phyloP scores from a whole-genome alignment of 2,888 invertebrate species.

The Ormia ochracea region DNA sequence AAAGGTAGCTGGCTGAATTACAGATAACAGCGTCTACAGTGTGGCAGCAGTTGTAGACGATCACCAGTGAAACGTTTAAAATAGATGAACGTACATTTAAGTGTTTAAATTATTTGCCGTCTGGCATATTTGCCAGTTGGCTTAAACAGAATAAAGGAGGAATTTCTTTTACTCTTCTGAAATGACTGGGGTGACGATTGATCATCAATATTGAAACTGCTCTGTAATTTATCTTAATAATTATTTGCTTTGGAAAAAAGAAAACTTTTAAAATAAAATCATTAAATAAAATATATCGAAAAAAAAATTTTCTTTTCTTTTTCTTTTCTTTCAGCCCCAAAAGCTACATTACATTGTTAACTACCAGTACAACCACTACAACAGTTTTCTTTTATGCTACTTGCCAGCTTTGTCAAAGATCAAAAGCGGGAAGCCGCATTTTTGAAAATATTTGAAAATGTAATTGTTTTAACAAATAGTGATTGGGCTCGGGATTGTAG shows the following conservation, averaged over 20 bases:
- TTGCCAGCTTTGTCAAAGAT: slow-evolving; percentile 4
- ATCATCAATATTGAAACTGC: slow-evolving; percentile 51
- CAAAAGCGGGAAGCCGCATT: slow-evolving; percentile 36
- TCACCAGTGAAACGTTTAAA: slow-evolving; percentile 9
- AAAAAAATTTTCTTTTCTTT: not conserved
- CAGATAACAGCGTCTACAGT: not conserved
- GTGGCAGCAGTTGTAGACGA: not conserved
- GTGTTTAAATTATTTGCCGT: slow-evolving; percentile 12
- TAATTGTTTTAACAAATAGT: slow-evolving; percentile 62
- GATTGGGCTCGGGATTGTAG: slow-evolving; percentile 54
- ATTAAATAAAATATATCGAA: slow-evolving; percentile 7
- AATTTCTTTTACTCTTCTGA: not conserved
- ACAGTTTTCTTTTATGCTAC: not conserved
- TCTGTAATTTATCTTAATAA: slow-evolving; percentile 61
- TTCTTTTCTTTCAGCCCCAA: slow-evolving; percentile 5
- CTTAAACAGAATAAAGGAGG: not conserved
- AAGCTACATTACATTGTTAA: slow-evolving; percentile 7
- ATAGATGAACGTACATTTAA: slow-evolving; percentile 57
- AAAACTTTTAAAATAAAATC: not conserved
- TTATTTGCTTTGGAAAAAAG: slow-evolving; percentile 35
- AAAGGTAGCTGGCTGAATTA: slow-evolving; percentile 1
- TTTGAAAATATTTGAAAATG: slow-evolving; percentile 52
- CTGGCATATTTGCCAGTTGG: not conserved
- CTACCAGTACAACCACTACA: not conserved
- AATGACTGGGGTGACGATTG: slow-evolving; percentile 58